These are phyloP conservation scores for Ectemnius cavifrons DNA, from an alignment of 2,888 invertebrate genomes.

Conservation along the genomic window DNA sequence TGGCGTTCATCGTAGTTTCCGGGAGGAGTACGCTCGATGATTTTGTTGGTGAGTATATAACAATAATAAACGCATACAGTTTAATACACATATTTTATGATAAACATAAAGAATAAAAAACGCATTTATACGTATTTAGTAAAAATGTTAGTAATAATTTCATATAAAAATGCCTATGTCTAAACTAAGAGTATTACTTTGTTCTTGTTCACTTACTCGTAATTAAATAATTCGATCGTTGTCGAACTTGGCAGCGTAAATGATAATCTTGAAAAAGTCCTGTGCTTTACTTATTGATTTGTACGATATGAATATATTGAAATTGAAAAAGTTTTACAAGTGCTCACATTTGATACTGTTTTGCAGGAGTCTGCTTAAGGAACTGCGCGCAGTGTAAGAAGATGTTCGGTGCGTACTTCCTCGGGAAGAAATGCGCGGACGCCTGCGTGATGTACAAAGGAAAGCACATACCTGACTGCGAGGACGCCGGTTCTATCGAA, in stretches of 20 bases:
- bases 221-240: not conserved
- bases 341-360: not conserved
- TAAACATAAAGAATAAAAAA: too few relatives aligned
- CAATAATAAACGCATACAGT: too few relatives aligned
- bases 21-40: slow-evolving; percentile 44
- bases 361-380: slow-evolving; percentile 85
- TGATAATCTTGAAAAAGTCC: too few relatives aligned
- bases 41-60: slow-evolving; percentile 46
- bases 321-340: too few relatives aligned
- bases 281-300: too few relatives aligned
- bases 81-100: too few relatives aligned
- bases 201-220: not conserved
- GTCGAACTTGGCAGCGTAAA: not conserved
- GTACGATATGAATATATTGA: too few relatives aligned
- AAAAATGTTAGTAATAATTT: not conserved
- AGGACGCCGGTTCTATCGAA: slow-evolving; percentile 88
- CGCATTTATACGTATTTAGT: too few relatives aligned
- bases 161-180: not conserved
- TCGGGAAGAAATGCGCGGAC: slow-evolving; percentile 91
- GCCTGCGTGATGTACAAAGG: slow-evolving; percentile 91
- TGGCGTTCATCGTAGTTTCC: slow-evolving; percentile 46
- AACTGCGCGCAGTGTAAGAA: slow-evolving; percentile 95
- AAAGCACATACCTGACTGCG: slow-evolving; percentile 91
- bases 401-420: slow-evolving; percentile 92
- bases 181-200: not conserved